Evolutionary conservation across 1,140 invertebrate genomes (phyloP).

Genomic region (Gryon sp.): DNA sequence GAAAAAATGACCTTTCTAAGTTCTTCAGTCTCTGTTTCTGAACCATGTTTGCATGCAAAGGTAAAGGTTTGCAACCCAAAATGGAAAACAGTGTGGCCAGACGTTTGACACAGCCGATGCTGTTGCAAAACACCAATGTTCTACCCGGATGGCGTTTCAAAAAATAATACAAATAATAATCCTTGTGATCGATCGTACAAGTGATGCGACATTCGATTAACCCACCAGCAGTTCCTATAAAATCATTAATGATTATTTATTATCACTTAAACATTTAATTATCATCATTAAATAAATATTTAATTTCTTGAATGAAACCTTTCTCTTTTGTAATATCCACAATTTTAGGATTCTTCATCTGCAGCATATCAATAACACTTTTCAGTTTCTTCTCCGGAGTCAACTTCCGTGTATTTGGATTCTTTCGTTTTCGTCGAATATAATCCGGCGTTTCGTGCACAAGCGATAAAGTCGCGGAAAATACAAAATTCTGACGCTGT

Average conservation of each 20-base stretch:
- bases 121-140: slow-evolving; percentile 98
- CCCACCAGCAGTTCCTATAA: slow-evolving; percentile 87
- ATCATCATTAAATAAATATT: slow-evolving; percentile 5
- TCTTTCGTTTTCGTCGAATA: slow-evolving; percentile 82
- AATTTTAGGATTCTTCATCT: slow-evolving; percentile 93
- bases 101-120: slow-evolving; percentile 94
- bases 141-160: slow-evolving; percentile 90
- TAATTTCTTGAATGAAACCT: too few species aligned
- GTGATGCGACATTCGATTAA: slow-evolving; percentile 91
- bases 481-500: slow-evolving; percentile 95
- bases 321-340: slow-evolving; percentile 93
- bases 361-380: slow-evolving; percentile 85
- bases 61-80: slow-evolving; percentile 88
- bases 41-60: slow-evolving; percentile 96
- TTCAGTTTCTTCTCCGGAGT: slow-evolving; percentile 87
- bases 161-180: slow-evolving; percentile 97
- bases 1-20: slow-evolving; percentile 85
- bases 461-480: slow-evolving; percentile 97
- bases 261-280: not conserved
- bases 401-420: slow-evolving; percentile 81
- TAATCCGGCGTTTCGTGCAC: slow-evolving; percentile 91
- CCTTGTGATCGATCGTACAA: slow-evolving; percentile 90
- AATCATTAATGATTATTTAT: not conserved
- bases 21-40: slow-evolving; percentile 97
- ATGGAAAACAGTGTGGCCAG: slow-evolving; percentile 90